Conservation (phyloP, 2,797 vertebrate species). For the Spinibarbus caldwelli region DNA sequence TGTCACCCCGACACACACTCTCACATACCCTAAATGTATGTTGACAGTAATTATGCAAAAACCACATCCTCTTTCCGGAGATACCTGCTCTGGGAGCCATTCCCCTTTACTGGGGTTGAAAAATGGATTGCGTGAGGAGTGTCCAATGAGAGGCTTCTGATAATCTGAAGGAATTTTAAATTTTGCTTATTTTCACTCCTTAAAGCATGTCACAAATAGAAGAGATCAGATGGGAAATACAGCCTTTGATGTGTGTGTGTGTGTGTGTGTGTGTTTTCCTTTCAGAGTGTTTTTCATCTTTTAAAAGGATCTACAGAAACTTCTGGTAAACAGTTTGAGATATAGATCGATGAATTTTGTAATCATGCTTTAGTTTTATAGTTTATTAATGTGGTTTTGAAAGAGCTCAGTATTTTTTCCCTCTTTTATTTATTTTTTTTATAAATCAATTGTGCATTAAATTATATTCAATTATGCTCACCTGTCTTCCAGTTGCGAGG, state of each 20-base stretch:
- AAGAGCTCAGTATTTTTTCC: not conserved
- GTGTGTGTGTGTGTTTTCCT: not conserved
- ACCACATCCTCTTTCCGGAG: conserved; percentile 78
- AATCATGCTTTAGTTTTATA: not conserved
- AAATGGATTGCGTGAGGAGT: conserved; percentile 68
- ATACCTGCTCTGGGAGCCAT: conserved; percentile 79
- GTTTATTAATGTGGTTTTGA: not conserved
- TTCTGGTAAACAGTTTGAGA: conserved; percentile 72
- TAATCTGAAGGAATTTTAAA: conserved; percentile 76
- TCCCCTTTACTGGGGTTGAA: conserved; percentile 77
- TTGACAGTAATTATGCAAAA: conserved; percentile 90
- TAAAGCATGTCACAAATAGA: conserved; percentile 71
- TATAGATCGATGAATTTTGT: conserved; percentile 65
- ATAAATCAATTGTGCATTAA: not conserved
- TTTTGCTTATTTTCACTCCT: conserved; percentile 69
- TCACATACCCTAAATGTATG: conserved; percentile 80
- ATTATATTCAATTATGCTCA: not conserved
- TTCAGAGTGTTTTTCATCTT: conserved; percentile 13
- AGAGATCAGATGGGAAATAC: conserved; percentile 69
- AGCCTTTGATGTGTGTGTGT: conserved; percentile 68
- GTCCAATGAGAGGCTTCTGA: conserved; percentile 62
- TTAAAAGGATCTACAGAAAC: conserved; percentile 7
- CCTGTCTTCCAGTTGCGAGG: too few species aligned
- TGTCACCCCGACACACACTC: conserved; percentile 82
- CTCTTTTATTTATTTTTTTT: not conserved